These are phyloP conservation scores for Hystrix brachyura DNA, from an alignment of 2,113 vertebrate species.

Conservation along the genomic window DNA sequence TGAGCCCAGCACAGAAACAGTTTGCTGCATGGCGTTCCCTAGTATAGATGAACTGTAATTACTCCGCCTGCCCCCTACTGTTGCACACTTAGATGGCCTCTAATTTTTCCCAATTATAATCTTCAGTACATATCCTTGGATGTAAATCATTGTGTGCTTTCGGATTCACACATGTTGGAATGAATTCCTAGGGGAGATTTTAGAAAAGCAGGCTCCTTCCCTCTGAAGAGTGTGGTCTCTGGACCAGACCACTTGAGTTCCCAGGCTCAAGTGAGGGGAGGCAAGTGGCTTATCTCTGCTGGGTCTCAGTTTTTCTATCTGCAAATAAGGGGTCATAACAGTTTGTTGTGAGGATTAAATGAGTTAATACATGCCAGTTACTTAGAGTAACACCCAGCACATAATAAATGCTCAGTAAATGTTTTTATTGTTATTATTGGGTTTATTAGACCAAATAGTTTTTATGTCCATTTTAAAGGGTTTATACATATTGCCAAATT, in stretches of 20 bases:
- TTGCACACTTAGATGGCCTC: neutral
- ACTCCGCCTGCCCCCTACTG: neutral
- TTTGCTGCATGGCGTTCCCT: neutral
- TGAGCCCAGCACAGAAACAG: neutral
- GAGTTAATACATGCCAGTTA: neutral
- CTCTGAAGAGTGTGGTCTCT: neutral
- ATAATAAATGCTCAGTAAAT: neutral
- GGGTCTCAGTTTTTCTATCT: neutral
- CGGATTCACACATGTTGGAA: neutral
- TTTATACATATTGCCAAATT: slow-evolving; percentile 2
- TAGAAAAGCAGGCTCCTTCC: neutral
- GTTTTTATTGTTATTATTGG: neutral
- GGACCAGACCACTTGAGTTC: neutral
- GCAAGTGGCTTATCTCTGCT: neutral
- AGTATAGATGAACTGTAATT: neutral
- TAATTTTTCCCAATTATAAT: neutral
- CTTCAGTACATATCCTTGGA: neutral
- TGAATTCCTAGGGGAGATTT: slow-evolving; percentile 22
- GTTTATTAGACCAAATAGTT: slow-evolving; percentile 2
- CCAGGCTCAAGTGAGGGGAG: neutral
- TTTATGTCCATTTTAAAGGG: neutral
- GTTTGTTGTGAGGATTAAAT: slow-evolving; percentile 2
- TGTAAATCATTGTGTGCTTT: neutral
- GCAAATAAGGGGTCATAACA: neutral
- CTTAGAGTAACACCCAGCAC: neutral